A percentile compares a stretch with the other conserved stretches of the same genome.
Evolutionary conservation across 2,797 vertebrate genomes (phyloP).

Genomic region (Sciurus vulgaris): DNA sequence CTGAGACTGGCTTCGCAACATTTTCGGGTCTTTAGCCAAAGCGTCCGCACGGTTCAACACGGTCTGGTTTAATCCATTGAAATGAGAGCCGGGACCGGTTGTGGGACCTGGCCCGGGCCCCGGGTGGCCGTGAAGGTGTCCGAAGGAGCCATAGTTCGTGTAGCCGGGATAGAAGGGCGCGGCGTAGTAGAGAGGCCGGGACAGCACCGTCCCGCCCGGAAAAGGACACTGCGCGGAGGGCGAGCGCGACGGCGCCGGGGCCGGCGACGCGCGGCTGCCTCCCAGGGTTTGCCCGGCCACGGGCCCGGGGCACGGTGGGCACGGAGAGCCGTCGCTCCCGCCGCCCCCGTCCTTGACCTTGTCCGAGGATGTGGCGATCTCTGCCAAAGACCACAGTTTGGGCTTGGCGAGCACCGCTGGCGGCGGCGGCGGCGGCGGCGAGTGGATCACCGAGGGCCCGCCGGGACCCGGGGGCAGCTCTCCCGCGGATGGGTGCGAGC

Average conservation of each 20-base stretch:
- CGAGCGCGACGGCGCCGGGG: constrained; percentile 89
- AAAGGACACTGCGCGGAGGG: constrained; percentile 92
- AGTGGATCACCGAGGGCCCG: constrained; percentile 96
- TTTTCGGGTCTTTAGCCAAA: constrained; percentile 96
- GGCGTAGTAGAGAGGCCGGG: constrained; percentile 97
- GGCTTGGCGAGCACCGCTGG: constrained; percentile 93
- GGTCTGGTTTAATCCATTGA: constrained; percentile 99
- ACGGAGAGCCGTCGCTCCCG: constrained; percentile 83
- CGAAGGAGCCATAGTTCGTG: constrained; percentile 99
- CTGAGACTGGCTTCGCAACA: constrained; percentile 94
- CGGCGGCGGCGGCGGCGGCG: constrained; percentile 87
- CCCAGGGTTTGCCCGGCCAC: constrained; percentile 84
- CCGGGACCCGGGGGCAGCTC: constrained; percentile 88
- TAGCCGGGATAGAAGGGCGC: constrained; percentile 98
- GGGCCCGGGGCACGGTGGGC: constrained; percentile 85
- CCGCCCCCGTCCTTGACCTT: constrained; percentile 93
- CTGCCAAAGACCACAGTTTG: constrained; percentile 98
- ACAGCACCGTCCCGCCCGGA: constrained; percentile 95
- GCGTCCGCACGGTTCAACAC: constrained; percentile 97
- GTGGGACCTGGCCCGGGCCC: constrained; percentile 88
- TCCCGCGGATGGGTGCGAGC: constrained; percentile 76
- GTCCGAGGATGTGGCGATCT: constrained; percentile 98
- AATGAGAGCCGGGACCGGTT: constrained; percentile 90
- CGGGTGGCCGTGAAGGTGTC: constrained; percentile 95
- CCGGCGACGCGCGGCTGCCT: constrained; percentile 88